Base-by-base conservation (phyloP, 2,113 vertebrate genomes). In the Halichoeres trimaculatus region DNA sequence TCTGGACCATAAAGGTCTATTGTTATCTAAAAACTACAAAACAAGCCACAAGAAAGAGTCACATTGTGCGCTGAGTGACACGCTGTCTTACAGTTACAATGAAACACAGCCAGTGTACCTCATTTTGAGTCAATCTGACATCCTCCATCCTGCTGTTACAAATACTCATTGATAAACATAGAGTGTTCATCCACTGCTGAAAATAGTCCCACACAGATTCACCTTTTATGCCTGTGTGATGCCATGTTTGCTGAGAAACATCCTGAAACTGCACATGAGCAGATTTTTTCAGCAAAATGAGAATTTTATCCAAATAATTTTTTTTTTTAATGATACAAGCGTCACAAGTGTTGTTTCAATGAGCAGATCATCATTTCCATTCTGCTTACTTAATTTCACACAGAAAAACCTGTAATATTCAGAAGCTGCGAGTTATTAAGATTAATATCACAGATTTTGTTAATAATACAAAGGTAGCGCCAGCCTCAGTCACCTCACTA, bases 11-110 rank as follows among this genome's bases (percentile, higher is more conserved):
- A 62, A n/a, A 19, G 50, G 12, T 50, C 43, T 22, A 68, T 13
- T 55, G 30, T 48, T 76, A 41, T 26, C 20, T 34, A 36, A 60
- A 63, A 54, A 45, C 36, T 10, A 66, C 23, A 58, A 36, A 34
- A 48, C 8, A 48, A 48, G 17, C 17, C 13, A 34, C 13, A 71
- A 61, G 19, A 73, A 35, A 36, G 70, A 36, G 20, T 2, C 26
- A 16, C 51, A 63, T 10, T 63, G 70, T 63, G 9, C 1, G 22
- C 57, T 54, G 48, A 14, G 36, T 53, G 57, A 54, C 57, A 53
- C 41, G 45, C 45, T 47, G 45, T n/a, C 23, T 26, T 26, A 38
- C 52, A 10, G 5, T 38, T 20, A 24, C 60, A 4, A 73, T 48
- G 40, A 47, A 63, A 30, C 13, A 47, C 7, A 0, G 14, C 4